Conservation (phyloP, 2,888 invertebrate genomes). For the Phortica magna region DNA sequence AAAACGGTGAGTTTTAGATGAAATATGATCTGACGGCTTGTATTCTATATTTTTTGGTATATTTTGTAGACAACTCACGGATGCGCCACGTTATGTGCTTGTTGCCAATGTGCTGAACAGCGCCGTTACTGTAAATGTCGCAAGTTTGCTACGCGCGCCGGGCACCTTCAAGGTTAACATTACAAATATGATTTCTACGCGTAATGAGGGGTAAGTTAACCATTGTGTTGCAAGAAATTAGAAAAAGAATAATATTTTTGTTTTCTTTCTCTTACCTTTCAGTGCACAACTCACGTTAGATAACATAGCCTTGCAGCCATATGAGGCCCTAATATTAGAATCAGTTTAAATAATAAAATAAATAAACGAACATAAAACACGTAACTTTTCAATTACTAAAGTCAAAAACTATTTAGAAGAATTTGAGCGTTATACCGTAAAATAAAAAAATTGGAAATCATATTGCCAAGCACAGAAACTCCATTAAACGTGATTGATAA, state of each 20-base stretch:
- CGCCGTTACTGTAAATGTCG: conserved; percentile 72
- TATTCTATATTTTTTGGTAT: neutral
- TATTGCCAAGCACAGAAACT: conserved; percentile 61
- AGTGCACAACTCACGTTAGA: conserved; percentile 59
- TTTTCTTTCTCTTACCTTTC: conserved; percentile 29
- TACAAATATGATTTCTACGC: conserved; percentile 62
- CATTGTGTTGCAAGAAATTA: conserved; percentile 13
- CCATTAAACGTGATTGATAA: conserved; percentile 72
- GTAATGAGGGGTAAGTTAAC: conserved; percentile 64
- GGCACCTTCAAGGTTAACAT: conserved; percentile 63
- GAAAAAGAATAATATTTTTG: neutral
- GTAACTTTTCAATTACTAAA: conserved; percentile 21
- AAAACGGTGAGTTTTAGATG: conserved; percentile 54
- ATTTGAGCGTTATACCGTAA: neutral
- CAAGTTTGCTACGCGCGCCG: conserved; percentile 50
- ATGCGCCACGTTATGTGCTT: conserved; percentile 76
- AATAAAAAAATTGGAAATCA: neutral
- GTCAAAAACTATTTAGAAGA: conserved; percentile 11
- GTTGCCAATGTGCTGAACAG: conserved; percentile 78
- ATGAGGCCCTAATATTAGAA: conserved; percentile 74
- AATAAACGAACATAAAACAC: neutral
- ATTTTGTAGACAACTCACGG: conserved; percentile 47
- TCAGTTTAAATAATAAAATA: conserved; percentile 52
- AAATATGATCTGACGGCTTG: neutral
- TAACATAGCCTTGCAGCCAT: conserved; percentile 60